Evolutionary conservation across 1,140 invertebrate genomes (phyloP).

Genomic region (Nixonia krombeini): DNA sequence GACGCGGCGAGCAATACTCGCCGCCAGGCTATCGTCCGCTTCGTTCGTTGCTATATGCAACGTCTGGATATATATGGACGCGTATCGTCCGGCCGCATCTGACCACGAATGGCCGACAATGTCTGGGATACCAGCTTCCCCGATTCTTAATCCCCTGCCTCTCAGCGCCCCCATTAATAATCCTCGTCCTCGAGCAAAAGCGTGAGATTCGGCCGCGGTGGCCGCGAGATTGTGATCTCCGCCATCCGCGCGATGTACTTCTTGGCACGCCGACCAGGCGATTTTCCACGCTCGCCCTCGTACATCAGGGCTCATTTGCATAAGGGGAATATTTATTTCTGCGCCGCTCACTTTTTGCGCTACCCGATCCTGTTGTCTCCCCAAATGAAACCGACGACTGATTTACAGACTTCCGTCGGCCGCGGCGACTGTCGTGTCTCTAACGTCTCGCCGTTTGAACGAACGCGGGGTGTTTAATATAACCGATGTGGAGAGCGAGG

Average conservation of each 20-base stretch:
- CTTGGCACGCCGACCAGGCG: slow-evolving; percentile 18
- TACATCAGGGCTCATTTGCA: neutral
- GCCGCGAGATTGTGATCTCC: slow-evolving; percentile 36
- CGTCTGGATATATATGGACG: too few relatives aligned
- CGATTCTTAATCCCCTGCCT: slow-evolving; percentile 42
- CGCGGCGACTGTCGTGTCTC: too few relatives aligned
- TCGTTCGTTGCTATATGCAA: too few relatives aligned
- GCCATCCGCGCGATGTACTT: slow-evolving; percentile 29
- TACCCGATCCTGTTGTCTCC: too few relatives aligned
- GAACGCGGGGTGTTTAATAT: too few relatives aligned
- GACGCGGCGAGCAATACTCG: too few relatives aligned
- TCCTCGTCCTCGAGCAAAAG: slow-evolving; percentile 49
- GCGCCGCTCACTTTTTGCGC: neutral
- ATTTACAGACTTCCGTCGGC: too few relatives aligned
- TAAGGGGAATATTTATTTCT: neutral
- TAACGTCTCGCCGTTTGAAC: too few relatives aligned
- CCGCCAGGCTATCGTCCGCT: too few relatives aligned
- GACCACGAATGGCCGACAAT: too few relatives aligned
- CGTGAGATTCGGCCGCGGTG: slow-evolving; percentile 43
- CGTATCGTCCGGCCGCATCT: slow-evolving; percentile 43
- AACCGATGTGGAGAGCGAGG: too few relatives aligned
- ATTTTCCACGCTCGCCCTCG: slow-evolving; percentile 10
- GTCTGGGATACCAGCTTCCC: slow-evolving; percentile 42
- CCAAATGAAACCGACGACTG: too few relatives aligned
- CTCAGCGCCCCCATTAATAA: slow-evolving; percentile 49